Conservation (phyloP, 2,888 invertebrate species). For the Lottia gigantea region DNA sequence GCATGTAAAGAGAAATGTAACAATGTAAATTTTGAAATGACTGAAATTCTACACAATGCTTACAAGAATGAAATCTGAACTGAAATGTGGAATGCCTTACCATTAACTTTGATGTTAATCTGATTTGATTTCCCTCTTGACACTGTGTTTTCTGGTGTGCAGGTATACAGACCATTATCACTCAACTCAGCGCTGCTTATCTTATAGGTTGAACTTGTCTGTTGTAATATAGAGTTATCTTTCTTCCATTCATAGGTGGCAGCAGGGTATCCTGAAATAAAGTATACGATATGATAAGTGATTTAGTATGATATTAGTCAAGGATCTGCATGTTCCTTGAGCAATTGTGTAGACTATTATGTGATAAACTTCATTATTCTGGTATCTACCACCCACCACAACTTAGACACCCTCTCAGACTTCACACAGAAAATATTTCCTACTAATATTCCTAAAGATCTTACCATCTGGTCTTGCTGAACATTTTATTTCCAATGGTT, state of each 20-base stretch:
- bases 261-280: slow-evolving; percentile 42
- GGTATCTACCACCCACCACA: background rate
- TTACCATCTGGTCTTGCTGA: slow-evolving; percentile 31
- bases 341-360: too few relatives aligned
- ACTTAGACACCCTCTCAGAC: background rate
- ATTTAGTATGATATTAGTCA: background rate
- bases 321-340: too few relatives aligned
- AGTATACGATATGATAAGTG: background rate
- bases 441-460: background rate
- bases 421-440: background rate
- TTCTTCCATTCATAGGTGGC: slow-evolving; percentile 48
- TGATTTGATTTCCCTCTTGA: slow-evolving; percentile 43
- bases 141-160: slow-evolving; percentile 50
- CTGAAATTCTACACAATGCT: too few relatives aligned
- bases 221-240: slow-evolving; percentile 31
- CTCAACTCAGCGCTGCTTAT: slow-evolving; percentile 38
- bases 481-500: slow-evolving; percentile 28
- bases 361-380: too few relatives aligned
- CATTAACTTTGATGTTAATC: slow-evolving; percentile 46
- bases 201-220: slow-evolving; percentile 31
- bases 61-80: too few relatives aligned
- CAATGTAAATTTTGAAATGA: too few relatives aligned
- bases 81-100: slow-evolving; percentile 34
- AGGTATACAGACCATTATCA: slow-evolving; percentile 54
- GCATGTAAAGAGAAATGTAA: too few relatives aligned